These are phyloP conservation scores for Xyliphius kryptos DNA, from an alignment of 2,113 vertebrate genomes.

Conservation along the genomic window DNA sequence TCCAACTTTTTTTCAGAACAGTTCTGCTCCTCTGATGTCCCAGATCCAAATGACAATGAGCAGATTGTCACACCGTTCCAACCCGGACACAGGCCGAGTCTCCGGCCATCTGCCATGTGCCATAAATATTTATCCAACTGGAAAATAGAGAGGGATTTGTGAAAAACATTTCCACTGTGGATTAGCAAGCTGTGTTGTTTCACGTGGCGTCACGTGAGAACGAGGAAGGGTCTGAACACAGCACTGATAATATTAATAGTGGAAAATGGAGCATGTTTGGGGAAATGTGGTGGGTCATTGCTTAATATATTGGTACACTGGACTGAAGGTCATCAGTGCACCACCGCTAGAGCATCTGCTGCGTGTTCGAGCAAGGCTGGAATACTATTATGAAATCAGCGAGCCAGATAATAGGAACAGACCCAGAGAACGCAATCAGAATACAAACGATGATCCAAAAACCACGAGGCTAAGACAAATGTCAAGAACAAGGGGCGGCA, in stretches of 20 bases:
- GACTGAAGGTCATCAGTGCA: conserved; percentile 55
- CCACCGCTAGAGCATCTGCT: conserved; percentile 32
- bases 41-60: conserved; percentile 46
- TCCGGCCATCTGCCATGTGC: conserved; percentile 61
- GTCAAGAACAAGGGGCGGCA: no score
- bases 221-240: conserved; percentile 1
- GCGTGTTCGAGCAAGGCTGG: no score
- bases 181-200: conserved; percentile 3
- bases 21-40: conserved; percentile 3
- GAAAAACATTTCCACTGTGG: conserved; percentile 3
- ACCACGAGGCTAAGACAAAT: no score
- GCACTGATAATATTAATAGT: conserved; percentile 51
- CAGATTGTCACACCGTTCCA: conserved; percentile 51
- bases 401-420: no score
- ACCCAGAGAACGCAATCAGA: no score
- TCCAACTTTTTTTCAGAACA: not conserved
- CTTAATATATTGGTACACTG: conserved; percentile 47
- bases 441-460: no score
- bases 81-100: conserved; percentile 50
- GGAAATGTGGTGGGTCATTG: conserved; percentile 39
- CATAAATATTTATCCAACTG: conserved; percentile 13
- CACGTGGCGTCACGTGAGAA: not conserved
- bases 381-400: no score
- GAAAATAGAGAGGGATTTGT: conserved; percentile 8
- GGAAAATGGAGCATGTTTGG: conserved; percentile 46